Evolutionary conservation across 2,797 vertebrate genomes (phyloP).

Genomic region (Salarias fasciatus): DNA sequence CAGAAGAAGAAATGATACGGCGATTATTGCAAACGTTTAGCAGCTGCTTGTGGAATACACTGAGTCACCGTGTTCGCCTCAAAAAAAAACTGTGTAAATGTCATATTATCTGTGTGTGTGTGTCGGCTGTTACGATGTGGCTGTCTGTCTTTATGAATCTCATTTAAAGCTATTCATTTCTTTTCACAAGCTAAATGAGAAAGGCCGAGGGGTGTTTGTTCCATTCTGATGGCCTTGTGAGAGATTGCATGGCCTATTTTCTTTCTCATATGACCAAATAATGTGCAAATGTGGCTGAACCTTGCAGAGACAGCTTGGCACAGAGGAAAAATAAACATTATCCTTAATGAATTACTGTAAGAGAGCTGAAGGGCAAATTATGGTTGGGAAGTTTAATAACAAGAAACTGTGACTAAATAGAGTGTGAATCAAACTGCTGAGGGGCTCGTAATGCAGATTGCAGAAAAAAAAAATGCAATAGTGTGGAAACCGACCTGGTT

Average conservation of each 20-base stretch:
- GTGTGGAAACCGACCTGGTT: slow-evolving; percentile 48
- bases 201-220: slow-evolving; percentile 65
- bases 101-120: not conserved
- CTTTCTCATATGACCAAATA: slow-evolving; percentile 57
- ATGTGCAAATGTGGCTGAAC: slow-evolving; percentile 55
- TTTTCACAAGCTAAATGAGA: slow-evolving; percentile 69
- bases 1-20: slow-evolving; percentile 28
- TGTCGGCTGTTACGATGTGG: not conserved
- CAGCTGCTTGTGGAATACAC: slow-evolving; percentile 50
- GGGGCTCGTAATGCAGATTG: slow-evolving; percentile 23
- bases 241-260: slow-evolving; percentile 43
- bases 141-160: slow-evolving; percentile 54
- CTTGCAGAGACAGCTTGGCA: slow-evolving; percentile 32
- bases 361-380: slow-evolving; percentile 53
- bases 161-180: slow-evolving; percentile 74
- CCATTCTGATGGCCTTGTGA: slow-evolving; percentile 50
- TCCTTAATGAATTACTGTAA: slow-evolving; percentile 63
- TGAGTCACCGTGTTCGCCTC: not conserved
- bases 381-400: slow-evolving; percentile 50
- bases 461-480: slow-evolving; percentile 27
- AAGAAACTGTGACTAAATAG: slow-evolving; percentile 48
- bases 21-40: slow-evolving; percentile 45
- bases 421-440: slow-evolving; percentile 30
- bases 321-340: slow-evolving; percentile 50
- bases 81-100: not conserved